These are phyloP conservation scores for Colletes collaris DNA, from an alignment of 2,888 invertebrate genomes.

Conservation along the genomic window DNA sequence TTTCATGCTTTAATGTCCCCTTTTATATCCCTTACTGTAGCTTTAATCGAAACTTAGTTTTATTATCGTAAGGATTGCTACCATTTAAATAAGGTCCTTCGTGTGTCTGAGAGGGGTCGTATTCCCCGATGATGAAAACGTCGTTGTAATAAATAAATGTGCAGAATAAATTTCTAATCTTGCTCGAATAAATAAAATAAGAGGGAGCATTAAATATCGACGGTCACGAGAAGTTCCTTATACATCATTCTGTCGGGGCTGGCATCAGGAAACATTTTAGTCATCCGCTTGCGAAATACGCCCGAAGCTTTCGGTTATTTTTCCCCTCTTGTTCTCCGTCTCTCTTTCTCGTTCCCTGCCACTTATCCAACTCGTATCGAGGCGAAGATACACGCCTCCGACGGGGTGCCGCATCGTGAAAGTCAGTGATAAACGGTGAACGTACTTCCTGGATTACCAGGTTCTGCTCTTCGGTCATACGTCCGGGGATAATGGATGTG, in stretches of 20 bases:
- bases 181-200: neutral
- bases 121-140: too few relatives aligned
- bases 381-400: constrained; percentile 22
- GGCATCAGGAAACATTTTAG: constrained; percentile 53
- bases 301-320: constrained; percentile 9
- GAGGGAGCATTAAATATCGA: too few relatives aligned
- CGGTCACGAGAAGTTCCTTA: constrained; percentile 18
- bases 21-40: too few relatives aligned
- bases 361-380: constrained; percentile 46
- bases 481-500: constrained; percentile 56
- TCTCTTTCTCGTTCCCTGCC: neutral
- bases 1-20: too few relatives aligned
- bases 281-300: constrained; percentile 28
- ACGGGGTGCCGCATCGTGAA: constrained; percentile 31
- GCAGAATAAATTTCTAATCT: too few relatives aligned
- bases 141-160: too few relatives aligned
- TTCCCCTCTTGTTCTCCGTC: neutral
- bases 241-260: constrained; percentile 58
- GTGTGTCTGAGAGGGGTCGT: too few relatives aligned
- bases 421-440: constrained; percentile 60
- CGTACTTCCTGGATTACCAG: constrained; percentile 60
- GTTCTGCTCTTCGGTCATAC: constrained; percentile 57
- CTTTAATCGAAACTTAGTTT: too few relatives aligned
- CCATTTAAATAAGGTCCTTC: too few relatives aligned
- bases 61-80: too few relatives aligned